Conservation (phyloP, 1,140 invertebrate species). For the Megalonaias nervosa region DNA sequence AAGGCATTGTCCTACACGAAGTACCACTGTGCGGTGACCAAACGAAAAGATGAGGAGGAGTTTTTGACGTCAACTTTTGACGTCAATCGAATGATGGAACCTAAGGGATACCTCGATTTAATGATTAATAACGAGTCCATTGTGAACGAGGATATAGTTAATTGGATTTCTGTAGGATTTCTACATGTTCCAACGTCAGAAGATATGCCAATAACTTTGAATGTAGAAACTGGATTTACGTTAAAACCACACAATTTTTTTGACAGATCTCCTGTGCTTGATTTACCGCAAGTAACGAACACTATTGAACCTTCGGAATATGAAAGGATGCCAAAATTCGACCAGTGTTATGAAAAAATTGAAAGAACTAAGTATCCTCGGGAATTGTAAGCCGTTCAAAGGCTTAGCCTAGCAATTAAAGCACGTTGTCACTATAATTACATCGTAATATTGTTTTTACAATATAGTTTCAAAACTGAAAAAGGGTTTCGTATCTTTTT, state of each 20-base stretch:
- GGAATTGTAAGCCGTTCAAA: no score
- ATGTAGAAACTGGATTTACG: slow-evolving; percentile 27
- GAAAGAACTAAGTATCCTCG: no score
- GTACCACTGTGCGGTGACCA: slow-evolving; percentile 34
- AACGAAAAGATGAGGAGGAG: slow-evolving; percentile 33
- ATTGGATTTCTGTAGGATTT: slow-evolving; percentile 37
- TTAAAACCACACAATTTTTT: slow-evolving; percentile 40
- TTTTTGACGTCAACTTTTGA: slow-evolving; percentile 32
- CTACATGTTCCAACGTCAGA: slow-evolving; percentile 37
- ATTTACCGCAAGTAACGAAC: slow-evolving; percentile 29
- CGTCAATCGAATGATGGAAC: slow-evolving; percentile 31
- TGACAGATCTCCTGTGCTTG: slow-evolving; percentile 26
- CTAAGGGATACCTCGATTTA: slow-evolving; percentile 15
- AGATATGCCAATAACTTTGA: slow-evolving; percentile 38
- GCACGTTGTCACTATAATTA: no score
- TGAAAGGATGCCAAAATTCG: slow-evolving; percentile 19
- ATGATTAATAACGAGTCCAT: slow-evolving; percentile 30
- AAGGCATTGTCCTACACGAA: slow-evolving; percentile 35
- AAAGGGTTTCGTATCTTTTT: no score
- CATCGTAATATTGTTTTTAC: no score
- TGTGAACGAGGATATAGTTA: slow-evolving; percentile 31
- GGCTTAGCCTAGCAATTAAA: no score
- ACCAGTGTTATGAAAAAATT: slow-evolving; percentile 16
- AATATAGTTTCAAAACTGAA: no score
- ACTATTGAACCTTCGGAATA: slow-evolving; percentile 16